A percentile compares a stretch with the other conserved stretches of the same genome.
phyloP scores from a whole-genome alignment of 2,113 vertebrate genomes.

The Loxodonta africana region DNA sequence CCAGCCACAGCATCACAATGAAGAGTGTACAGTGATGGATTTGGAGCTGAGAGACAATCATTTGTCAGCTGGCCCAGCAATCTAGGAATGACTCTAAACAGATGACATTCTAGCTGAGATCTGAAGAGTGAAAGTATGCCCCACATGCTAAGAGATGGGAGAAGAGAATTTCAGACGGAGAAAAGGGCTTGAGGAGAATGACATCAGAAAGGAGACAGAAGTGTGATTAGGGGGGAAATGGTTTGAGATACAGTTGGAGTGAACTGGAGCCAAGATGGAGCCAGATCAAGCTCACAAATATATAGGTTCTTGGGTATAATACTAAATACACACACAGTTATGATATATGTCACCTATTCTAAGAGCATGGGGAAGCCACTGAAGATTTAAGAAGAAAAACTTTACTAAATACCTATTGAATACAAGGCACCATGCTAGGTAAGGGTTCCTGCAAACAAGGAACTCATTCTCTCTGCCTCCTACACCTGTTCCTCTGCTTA shows the following conservation, averaged over 20 bases:
- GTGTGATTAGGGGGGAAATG: background rate
- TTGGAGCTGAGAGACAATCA: background rate
- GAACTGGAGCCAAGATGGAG: background rate
- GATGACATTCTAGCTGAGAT: background rate
- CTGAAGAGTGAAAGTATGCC: slow-evolving; percentile 46
- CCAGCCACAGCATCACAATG: background rate
- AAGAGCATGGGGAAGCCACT: background rate
- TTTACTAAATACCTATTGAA: background rate
- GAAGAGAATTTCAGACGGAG: background rate
- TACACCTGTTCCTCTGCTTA: slow-evolving; percentile 2
- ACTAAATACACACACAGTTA: background rate
- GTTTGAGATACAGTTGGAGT: background rate
- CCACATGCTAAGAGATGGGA: background rate
- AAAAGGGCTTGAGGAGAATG: background rate
- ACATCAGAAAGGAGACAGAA: background rate
- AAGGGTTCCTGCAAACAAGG: background rate
- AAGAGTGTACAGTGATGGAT: background rate
- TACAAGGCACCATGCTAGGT: background rate
- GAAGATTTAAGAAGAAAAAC: background rate
- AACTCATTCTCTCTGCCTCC: slow-evolving; percentile 4
- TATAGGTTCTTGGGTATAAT: background rate
- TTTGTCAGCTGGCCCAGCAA: background rate
- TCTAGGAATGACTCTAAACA: background rate
- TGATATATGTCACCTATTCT: background rate
- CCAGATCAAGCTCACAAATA: background rate